Conservation (phyloP, 2,797 vertebrate genomes). For the Phoxinus dragarum region DNA sequence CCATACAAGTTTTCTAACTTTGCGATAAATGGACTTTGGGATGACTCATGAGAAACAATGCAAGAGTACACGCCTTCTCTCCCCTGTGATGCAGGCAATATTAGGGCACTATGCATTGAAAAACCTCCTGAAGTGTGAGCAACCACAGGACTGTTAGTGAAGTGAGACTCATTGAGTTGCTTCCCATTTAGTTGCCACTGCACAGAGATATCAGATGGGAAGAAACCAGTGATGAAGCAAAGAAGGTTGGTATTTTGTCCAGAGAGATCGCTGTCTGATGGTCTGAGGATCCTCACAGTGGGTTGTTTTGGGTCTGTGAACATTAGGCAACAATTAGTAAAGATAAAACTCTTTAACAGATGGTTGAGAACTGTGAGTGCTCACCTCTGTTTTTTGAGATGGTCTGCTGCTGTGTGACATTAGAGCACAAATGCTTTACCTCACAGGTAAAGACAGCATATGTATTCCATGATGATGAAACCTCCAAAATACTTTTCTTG, state of each 20-base stretch:
- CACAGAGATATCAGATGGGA: conserved; percentile 69
- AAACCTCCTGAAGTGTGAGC: conserved; percentile 57
- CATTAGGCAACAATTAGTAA: conserved; percentile 9
- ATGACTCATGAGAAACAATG: conserved; percentile 73
- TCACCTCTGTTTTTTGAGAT: conserved; percentile 73
- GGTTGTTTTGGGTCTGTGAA: conserved; percentile 64
- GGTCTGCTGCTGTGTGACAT: background rate
- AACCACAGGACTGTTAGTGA: conserved; percentile 65
- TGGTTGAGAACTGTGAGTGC: conserved; percentile 3
- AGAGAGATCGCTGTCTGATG: conserved; percentile 60
- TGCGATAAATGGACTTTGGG: conserved; percentile 41
- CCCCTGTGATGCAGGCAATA: conserved; percentile 38
- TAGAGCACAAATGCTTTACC: conserved; percentile 68
- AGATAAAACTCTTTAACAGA: background rate
- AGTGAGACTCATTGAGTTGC: conserved; percentile 51
- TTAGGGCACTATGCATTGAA: conserved; percentile 71
- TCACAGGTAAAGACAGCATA: conserved; percentile 69
- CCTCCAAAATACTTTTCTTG: conserved; percentile 58
- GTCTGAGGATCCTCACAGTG: conserved; percentile 65
- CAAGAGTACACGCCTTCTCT: conserved; percentile 66
- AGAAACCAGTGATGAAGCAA: conserved; percentile 72
- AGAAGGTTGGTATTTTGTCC: conserved; percentile 47
- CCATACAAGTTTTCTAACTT: conserved; percentile 69
- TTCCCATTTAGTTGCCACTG: conserved; percentile 69
- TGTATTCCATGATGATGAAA: conserved; percentile 64